A percentile compares a stretch with the other conserved stretches of the same genome.
Evolutionary conservation across 2,113 vertebrate genomes (phyloP).

Genomic region (Asarcornis scutulata): DNA sequence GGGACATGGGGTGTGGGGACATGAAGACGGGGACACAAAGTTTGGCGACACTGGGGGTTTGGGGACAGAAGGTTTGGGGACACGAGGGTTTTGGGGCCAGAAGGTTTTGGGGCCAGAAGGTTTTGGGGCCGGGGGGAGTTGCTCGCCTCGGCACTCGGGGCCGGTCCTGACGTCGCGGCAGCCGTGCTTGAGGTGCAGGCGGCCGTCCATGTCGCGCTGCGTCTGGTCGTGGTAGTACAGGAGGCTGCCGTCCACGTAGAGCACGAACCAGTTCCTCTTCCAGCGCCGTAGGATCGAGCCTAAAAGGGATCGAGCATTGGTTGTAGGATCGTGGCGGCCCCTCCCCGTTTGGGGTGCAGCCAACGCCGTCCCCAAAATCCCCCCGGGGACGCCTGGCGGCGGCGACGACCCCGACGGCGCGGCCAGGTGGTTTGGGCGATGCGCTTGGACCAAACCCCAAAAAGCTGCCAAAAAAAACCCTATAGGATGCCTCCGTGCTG

Average conservation of each 20-base stretch:
- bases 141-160: conserved; percentile 88
- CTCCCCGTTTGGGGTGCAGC: background rate
- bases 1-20: too few species aligned
- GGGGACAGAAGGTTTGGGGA: too few species aligned
- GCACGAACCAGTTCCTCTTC: conserved; percentile 96
- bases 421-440: background rate
- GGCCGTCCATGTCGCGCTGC: conserved; percentile 83
- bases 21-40: too few species aligned
- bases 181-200: conserved; percentile 82
- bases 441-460: too few species aligned
- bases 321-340: too few species aligned
- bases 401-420: fast-evolving
- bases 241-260: conserved; percentile 92
- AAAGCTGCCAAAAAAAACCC: background rate
- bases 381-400: background rate
- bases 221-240: conserved; percentile 89
- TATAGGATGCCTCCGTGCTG: background rate
- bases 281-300: conserved; percentile 90
- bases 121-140: fast-evolving
- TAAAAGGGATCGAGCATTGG: too few species aligned
- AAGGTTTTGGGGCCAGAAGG: too few species aligned
- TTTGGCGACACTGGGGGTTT: too few species aligned
- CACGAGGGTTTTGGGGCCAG: too few species aligned
- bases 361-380: fast-evolving
- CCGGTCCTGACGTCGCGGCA: conserved; percentile 85